Evolutionary conservation across 2,113 vertebrate species (phyloP).

Genomic region (Plestiodon gilberti): DNA sequence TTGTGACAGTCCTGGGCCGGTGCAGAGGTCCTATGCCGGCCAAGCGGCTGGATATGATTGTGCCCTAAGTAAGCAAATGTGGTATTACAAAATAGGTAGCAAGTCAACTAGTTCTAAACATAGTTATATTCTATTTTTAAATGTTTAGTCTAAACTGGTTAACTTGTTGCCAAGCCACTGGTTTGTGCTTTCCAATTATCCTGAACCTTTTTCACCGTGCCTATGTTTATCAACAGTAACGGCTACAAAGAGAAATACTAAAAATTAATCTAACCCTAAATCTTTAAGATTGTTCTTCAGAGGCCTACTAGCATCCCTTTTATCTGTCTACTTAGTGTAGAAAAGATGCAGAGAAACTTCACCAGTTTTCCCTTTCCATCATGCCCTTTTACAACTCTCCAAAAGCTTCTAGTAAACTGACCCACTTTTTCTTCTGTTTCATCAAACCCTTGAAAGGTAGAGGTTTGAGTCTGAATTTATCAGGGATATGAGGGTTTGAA

Average conservation of each 20-base stretch:
- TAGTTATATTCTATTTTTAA: slow-evolving; percentile 10
- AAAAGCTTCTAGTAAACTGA: neutral
- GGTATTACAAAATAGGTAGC: neutral
- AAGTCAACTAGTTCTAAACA: slow-evolving; percentile 3
- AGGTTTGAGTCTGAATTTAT: no score
- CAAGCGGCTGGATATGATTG: neutral
- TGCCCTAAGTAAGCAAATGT: neutral
- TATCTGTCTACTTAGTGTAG: neutral
- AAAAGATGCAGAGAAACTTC: neutral
- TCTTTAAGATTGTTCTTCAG: neutral
- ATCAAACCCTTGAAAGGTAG: neutral
- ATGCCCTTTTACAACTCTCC: neutral
- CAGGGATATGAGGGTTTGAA: no score
- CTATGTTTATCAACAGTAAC: neutral
- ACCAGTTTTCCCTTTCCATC: neutral
- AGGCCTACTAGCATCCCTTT: neutral
- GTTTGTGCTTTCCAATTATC: neutral
- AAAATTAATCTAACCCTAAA: neutral
- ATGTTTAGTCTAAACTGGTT: neutral
- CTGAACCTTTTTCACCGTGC: neutral
- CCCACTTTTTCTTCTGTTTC: neutral
- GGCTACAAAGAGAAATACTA: neutral
- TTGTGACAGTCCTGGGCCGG: no score
- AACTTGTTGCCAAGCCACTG: neutral
- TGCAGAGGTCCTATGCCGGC: no score